Percentiles rank a stretch among this genome's conserved stretches.
These are phyloP conservation scores for Alaudala cheleensis DNA, from an alignment of 2,113 vertebrate species.

Conservation along the genomic window DNA sequence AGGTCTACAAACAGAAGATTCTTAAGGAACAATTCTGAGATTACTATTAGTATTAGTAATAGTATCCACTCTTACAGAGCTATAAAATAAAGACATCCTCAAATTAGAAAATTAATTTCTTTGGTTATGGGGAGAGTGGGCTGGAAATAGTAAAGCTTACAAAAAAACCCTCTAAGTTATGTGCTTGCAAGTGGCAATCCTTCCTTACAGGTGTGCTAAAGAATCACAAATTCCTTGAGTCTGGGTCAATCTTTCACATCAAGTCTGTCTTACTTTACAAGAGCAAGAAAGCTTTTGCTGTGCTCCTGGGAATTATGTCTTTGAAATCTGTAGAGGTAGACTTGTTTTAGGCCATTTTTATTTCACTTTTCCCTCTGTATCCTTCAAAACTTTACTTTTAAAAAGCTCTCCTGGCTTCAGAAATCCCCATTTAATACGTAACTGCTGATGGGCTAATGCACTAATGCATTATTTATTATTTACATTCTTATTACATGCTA, in stretches of 20 bases:
- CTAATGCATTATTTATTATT: slow-evolving; percentile 7
- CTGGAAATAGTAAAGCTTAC: background rate
- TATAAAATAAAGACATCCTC: background rate
- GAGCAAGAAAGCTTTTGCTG: background rate
- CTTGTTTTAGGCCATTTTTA: background rate
- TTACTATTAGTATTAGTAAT: background rate
- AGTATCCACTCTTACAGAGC: background rate
- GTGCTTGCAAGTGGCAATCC: background rate
- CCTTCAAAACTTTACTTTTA: background rate
- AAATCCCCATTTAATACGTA: background rate
- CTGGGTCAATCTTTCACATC: background rate
- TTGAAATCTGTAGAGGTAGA: background rate
- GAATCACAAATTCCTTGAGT: background rate
- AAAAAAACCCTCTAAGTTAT: background rate
- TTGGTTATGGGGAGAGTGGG: background rate
- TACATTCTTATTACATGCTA: background rate
- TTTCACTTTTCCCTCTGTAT: background rate
- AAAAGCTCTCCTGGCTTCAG: background rate
- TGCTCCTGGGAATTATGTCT: background rate
- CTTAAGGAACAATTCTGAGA: background rate
- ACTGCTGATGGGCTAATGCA: background rate
- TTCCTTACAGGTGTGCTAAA: background rate
- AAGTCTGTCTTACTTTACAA: background rate
- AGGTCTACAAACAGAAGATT: background rate
- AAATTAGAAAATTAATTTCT: background rate